These are phyloP conservation scores for Astyanax mexicanus DNA, from an alignment of 2,797 vertebrate genomes.

Conservation along the genomic window DNA sequence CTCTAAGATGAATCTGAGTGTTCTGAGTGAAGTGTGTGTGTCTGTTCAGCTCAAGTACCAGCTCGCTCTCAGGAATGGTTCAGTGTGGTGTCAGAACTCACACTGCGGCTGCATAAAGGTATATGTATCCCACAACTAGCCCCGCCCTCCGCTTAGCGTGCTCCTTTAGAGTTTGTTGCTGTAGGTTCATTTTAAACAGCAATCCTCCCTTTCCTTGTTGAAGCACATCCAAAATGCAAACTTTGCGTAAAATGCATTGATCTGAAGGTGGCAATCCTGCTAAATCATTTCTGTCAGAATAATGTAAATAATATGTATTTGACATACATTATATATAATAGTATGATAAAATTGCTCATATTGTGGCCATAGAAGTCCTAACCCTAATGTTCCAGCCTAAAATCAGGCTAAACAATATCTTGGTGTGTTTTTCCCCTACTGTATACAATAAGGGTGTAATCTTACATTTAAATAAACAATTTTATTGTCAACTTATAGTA, in stretches of 20 bases:
- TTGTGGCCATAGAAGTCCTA: no score
- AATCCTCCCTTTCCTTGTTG: not conserved
- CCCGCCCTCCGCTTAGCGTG: not conserved
- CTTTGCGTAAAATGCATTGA: not conserved
- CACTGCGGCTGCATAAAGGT: conserved; percentile 69
- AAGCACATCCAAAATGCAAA: not conserved
- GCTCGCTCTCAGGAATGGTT: conserved; percentile 70
- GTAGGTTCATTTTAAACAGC: not conserved
- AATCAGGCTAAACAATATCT: no score
- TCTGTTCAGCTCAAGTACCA: conserved; percentile 64
- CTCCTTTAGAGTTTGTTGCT: conserved; percentile 1
- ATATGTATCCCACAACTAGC: conserved; percentile 36
- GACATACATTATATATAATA: no score
- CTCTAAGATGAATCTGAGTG: conserved; percentile 10
- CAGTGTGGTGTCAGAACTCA: conserved; percentile 77
- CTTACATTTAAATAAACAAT: no score
- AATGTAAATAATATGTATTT: no score
- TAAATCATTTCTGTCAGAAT: no score
- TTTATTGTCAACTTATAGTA: no score
- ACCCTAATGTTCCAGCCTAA: no score
- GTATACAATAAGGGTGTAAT: no score
- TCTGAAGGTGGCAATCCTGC: not conserved
- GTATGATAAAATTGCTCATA: no score
- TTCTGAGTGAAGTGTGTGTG: conserved; percentile 49
- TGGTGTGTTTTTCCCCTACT: no score